These are phyloP conservation scores for Rhineura floridana DNA, from an alignment of 2,113 vertebrate species.

Conservation along the genomic window DNA sequence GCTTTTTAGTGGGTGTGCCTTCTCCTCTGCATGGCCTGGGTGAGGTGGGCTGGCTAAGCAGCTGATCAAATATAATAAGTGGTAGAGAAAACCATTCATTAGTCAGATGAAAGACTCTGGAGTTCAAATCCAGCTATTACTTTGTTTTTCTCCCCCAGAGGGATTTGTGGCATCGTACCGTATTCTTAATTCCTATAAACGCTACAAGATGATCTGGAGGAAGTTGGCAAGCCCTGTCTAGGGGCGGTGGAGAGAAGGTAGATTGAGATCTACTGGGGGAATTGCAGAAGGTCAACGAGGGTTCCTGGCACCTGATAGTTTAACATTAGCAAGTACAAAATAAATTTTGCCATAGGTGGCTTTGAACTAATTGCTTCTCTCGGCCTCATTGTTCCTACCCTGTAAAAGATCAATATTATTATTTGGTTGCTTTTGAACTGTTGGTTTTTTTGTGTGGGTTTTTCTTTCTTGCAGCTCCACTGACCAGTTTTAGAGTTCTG, in stretches of 20 bases:
- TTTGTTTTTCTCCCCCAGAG: not conserved
- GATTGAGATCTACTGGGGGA: too few species aligned
- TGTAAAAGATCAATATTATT: not conserved
- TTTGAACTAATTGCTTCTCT: not conserved
- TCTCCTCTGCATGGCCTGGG: not conserved
- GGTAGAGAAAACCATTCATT: not conserved
- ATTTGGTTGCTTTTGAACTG: not conserved
- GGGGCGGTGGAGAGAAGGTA: not conserved
- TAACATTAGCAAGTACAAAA: not conserved
- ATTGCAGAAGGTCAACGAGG: too few species aligned
- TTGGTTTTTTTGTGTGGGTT: not conserved
- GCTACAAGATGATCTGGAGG: not conserved
- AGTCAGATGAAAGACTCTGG: not conserved
- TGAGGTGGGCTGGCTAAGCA: not conserved
- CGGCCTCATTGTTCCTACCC: not conserved
- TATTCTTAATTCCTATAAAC: not conserved
- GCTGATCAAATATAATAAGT: not conserved
- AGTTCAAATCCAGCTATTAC: not conserved
- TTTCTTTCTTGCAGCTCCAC: not conserved
- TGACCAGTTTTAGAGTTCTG: not conserved
- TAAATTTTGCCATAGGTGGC: not conserved
- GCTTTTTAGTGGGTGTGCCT: not conserved
- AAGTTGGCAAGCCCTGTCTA: not conserved
- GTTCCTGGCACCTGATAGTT: not conserved
- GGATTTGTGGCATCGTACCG: not conserved